Conservation (phyloP, 2,888 invertebrate species). For the Listrodromus nycthemerus region DNA sequence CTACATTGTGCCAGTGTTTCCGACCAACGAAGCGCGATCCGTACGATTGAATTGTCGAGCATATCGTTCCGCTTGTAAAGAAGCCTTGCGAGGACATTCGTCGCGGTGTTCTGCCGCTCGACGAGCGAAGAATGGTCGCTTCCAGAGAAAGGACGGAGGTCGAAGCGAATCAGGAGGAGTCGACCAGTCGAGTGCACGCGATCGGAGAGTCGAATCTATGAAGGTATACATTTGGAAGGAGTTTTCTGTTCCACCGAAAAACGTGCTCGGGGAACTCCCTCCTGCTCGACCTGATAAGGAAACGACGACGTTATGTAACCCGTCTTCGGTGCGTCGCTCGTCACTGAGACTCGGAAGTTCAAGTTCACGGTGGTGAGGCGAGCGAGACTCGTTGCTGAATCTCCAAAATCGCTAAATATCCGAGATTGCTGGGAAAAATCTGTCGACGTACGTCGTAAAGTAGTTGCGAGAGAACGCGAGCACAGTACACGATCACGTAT, state of each 20-base stretch:
- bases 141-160: not conserved
- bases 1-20: slow-evolving; percentile 28
- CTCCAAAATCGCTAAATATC: no score
- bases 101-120: not conserved
- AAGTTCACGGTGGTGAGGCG: no score
- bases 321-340: no score
- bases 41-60: slow-evolving; percentile 56
- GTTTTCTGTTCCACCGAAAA: not conserved
- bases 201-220: not conserved
- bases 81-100: slow-evolving; percentile 28
- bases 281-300: not conserved
- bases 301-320: not conserved
- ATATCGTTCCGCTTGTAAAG: slow-evolving; percentile 43
- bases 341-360: no score
- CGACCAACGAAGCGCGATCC: slow-evolving; percentile 51
- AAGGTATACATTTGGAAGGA: not conserved
- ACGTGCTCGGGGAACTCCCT: not conserved
- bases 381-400: no score
- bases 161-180: not conserved
- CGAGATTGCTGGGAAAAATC: no score
- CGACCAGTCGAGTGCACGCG: not conserved
- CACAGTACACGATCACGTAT: no score
- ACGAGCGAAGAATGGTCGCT: not conserved
- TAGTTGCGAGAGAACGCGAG: no score
- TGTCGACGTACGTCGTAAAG: no score